Conservation (phyloP, 2,113 vertebrate genomes). For the Tachycineta bicolor region DNA sequence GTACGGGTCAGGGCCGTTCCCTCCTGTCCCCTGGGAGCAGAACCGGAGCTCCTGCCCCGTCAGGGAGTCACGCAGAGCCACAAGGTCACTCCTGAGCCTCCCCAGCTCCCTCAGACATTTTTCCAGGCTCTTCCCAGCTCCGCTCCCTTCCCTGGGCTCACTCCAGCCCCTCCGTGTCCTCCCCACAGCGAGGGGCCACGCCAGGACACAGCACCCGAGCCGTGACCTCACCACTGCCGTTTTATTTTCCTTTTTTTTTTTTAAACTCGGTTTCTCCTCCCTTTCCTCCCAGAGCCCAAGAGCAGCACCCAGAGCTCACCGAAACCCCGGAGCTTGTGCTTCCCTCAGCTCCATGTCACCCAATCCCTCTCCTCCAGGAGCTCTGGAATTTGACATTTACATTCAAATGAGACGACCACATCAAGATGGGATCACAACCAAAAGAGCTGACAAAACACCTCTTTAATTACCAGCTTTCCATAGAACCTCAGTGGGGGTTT, state of each 20-base stretch:
- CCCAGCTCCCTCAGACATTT: background rate
- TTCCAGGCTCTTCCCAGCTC: background rate
- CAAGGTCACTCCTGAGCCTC: background rate
- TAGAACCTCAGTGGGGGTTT: background rate
- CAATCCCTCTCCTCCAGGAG: background rate
- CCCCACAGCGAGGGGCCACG: background rate
- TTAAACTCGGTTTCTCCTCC: background rate
- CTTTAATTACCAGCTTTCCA: conserved; percentile 22
- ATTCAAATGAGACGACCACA: conserved; percentile 47
- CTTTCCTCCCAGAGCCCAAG: background rate
- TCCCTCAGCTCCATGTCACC: background rate
- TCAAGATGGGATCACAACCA: conserved; percentile 15
- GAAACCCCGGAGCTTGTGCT: background rate
- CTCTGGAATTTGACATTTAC: conserved; percentile 27
- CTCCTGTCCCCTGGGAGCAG: background rate
- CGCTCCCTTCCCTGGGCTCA: background rate
- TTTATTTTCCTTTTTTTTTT: background rate
- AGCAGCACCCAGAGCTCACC: background rate
- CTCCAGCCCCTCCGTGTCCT: background rate
- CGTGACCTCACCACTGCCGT: accelerated
- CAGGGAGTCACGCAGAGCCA: background rate
- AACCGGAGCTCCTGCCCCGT: background rate
- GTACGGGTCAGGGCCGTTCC: accelerated
- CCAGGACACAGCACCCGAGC: background rate
- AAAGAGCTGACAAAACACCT: conserved; percentile 15